A percentile compares a stretch with the other conserved stretches of the same genome.
These are phyloP conservation scores for Halictus ligatus DNA, from an alignment of 2,888 invertebrate species.

Conservation along the genomic window DNA sequence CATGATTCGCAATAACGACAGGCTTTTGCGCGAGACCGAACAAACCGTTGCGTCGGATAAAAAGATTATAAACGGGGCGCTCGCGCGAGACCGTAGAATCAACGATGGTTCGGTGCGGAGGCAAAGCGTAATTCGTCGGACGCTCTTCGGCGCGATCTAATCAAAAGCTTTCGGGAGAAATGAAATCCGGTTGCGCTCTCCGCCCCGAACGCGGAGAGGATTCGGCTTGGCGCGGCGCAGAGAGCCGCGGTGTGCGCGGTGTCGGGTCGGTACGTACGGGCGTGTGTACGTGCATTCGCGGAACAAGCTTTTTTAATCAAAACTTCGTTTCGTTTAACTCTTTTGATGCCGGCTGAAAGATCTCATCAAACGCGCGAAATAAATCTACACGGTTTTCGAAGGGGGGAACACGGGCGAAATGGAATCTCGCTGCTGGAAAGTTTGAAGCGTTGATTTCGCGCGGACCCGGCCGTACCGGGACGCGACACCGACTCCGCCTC, in stretches of 20 bases:
- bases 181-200: conserved; percentile 3
- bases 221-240: not conserved
- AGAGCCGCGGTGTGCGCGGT: not conserved
- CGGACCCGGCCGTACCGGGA: not conserved
- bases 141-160: conserved; percentile 22
- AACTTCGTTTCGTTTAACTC: conserved; percentile 39
- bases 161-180: conserved; percentile 24
- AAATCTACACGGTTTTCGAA: conserved; percentile 23
- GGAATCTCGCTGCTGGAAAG: not conserved
- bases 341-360: conserved; percentile 45
- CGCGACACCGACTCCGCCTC: not conserved
- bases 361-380: conserved; percentile 43
- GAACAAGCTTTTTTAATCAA: conserved; percentile 31
- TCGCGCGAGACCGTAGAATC: conserved; percentile 5
- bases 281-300: not conserved
- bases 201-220: not conserved
- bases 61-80: not conserved
- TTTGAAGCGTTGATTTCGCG: conserved; percentile 6
- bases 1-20: not conserved
- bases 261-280: not conserved
- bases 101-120: not conserved
- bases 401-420: not conserved
- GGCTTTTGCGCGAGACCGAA: not conserved
- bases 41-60: not conserved
- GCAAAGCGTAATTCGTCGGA: conserved; percentile 24